These are phyloP conservation scores for Thymallus thymallus DNA, from an alignment of 2,113 vertebrate genomes.

Conservation along the genomic window DNA sequence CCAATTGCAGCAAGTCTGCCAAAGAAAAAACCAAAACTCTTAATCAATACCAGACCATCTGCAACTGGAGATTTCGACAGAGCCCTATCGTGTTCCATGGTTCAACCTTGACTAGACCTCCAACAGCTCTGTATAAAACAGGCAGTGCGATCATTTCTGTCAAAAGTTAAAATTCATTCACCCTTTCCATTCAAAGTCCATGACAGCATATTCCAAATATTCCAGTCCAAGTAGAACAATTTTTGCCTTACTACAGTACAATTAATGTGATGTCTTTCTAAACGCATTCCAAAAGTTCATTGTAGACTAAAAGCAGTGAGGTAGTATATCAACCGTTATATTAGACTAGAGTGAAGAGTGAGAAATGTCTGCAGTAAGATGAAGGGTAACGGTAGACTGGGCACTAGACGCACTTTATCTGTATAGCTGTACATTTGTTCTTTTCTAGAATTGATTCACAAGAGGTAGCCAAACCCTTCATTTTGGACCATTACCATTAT, in stretches of 20 bases:
- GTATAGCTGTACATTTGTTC: slow-evolving; percentile 2
- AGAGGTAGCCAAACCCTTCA: slow-evolving; percentile 42
- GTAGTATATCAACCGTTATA: background rate
- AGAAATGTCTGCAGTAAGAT: background rate
- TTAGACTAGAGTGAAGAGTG: background rate
- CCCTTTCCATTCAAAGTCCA: slow-evolving; percentile 34
- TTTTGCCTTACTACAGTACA: background rate
- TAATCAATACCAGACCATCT: slow-evolving; percentile 78
- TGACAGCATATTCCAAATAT: slow-evolving; percentile 33
- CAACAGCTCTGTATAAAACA: slow-evolving; percentile 55
- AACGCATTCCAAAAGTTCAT: slow-evolving; percentile 7
- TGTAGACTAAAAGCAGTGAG: background rate
- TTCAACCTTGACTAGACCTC: slow-evolving; percentile 74
- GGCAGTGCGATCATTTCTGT: slow-evolving; percentile 63
- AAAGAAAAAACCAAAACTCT: slow-evolving; percentile 65
- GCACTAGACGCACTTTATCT: background rate
- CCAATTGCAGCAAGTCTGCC: slow-evolving; percentile 73
- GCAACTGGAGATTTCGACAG: slow-evolving; percentile 71
- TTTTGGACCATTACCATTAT: slow-evolving; percentile 50
- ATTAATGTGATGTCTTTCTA: background rate
- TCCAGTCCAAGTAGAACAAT: slow-evolving; percentile 18
- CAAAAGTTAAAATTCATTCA: slow-evolving; percentile 51
- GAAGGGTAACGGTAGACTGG: background rate
- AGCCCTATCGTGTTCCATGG: slow-evolving; percentile 69
- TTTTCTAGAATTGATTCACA: slow-evolving; percentile 43